Evolutionary conservation across 2,113 vertebrate genomes (phyloP).

Genomic region (Pygoscelis antarcticus): DNA sequence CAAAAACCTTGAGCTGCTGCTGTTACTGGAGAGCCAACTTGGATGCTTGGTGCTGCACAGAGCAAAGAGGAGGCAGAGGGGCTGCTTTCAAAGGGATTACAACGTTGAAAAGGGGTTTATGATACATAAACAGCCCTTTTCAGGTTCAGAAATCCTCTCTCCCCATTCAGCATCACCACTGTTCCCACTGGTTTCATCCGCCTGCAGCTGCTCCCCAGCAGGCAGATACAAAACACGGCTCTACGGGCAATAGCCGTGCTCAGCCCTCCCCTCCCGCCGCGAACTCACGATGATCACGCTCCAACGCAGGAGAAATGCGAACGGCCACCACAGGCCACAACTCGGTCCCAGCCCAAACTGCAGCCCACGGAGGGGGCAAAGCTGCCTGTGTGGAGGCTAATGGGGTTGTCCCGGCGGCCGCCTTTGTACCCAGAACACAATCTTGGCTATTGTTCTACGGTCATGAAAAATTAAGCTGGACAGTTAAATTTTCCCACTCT

Average conservation of each 20-base stretch:
- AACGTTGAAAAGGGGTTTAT: not conserved
- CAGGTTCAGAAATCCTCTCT: not conserved
- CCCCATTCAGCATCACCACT: not conserved
- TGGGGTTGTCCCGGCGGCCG: accelerated
- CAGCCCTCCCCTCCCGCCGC: not conserved
- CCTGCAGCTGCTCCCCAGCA: not conserved
- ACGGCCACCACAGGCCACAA: accelerated
- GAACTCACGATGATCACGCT: accelerated
- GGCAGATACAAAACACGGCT: not conserved
- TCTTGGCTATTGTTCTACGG: not conserved
- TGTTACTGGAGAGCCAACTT: not conserved
- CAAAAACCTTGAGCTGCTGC: not conserved
- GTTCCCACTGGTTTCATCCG: not conserved
- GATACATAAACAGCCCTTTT: not conserved
- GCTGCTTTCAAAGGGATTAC: not conserved
- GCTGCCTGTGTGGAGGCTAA: not conserved
- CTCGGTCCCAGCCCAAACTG: not conserved
- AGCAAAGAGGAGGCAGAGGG: not conserved
- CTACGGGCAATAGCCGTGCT: accelerated
- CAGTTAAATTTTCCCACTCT: not conserved
- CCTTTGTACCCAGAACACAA: not conserved
- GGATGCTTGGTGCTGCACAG: not conserved
- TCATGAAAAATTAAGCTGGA: not conserved
- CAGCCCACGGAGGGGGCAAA: not conserved
- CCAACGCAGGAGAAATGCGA: not conserved